These are phyloP conservation scores for Prinia subflava DNA, from an alignment of 2,113 vertebrate genomes.

Conservation along the genomic window DNA sequence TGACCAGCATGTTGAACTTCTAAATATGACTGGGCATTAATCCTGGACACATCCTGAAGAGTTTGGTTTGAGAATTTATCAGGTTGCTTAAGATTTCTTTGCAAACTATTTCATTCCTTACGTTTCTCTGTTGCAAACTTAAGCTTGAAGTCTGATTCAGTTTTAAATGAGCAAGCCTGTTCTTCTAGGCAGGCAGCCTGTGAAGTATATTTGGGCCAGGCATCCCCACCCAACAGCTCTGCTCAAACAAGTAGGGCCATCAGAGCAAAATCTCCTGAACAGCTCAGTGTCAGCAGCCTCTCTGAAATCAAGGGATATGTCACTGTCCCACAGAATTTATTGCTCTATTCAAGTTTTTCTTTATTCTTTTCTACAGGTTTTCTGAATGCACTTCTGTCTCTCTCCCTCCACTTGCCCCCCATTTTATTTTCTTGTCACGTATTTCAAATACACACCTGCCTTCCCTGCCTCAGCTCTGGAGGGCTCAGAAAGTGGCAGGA, in stretches of 20 bases:
- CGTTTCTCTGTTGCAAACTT: neutral
- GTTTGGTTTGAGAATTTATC: neutral
- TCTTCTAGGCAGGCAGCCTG: conserved; percentile 30
- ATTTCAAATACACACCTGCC: neutral
- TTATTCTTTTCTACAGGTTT: neutral
- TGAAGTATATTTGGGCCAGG: neutral
- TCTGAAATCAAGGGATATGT: neutral
- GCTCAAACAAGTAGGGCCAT: neutral
- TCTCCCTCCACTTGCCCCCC: neutral
- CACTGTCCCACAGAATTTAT: neutral
- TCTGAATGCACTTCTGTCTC: neutral
- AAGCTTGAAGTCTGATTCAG: neutral
- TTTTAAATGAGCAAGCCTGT: conserved; percentile 52
- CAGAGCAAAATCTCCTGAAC: neutral
- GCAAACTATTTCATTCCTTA: neutral
- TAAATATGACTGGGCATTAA: neutral
- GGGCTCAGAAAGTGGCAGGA: neutral
- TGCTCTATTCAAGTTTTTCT: neutral
- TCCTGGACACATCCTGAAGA: neutral
- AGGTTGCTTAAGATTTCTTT: neutral
- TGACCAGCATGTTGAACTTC: neutral
- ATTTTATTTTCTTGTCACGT: neutral
- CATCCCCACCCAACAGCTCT: neutral
- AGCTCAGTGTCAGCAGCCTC: neutral
- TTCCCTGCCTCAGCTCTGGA: neutral